Evolutionary conservation across 2,797 vertebrate genomes (phyloP).

Genomic region (Leptodactylus fallax): DNA sequence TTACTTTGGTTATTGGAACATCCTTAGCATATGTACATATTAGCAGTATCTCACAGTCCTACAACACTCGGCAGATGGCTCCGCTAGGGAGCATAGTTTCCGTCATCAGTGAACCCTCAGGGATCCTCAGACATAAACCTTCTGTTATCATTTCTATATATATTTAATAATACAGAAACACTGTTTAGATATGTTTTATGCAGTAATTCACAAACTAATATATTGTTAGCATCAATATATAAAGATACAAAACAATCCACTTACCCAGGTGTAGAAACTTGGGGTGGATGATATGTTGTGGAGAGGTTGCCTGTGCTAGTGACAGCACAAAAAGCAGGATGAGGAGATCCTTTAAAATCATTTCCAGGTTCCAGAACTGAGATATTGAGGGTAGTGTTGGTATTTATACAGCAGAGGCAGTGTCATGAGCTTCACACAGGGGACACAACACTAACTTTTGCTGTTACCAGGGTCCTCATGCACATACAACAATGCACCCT

Average conservation of each 20-base stretch:
- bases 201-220: neutral
- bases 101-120: constrained; percentile 17
- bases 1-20: neutral
- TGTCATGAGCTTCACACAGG: constrained; percentile 67
- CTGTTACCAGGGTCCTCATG: constrained; percentile 48
- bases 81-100: constrained; percentile 2
- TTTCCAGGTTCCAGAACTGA: constrained; percentile 67
- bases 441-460: constrained; percentile 62
- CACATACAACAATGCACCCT: constrained; percentile 69
- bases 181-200: neutral
- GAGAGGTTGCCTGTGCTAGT: constrained; percentile 67
- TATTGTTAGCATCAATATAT: neutral
- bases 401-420: constrained; percentile 61
- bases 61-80: constrained; percentile 28
- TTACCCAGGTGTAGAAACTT: constrained; percentile 79
- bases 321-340: constrained; percentile 72
- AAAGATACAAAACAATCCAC: constrained; percentile 19
- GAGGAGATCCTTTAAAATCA: constrained; percentile 72
- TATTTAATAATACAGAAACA: neutral
- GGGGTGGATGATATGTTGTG: constrained; percentile 72
- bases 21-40: neutral
- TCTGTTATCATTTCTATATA: constrained; percentile 32
- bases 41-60: neutral
- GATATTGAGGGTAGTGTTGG: constrained; percentile 65
- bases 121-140: constrained; percentile 7